These are phyloP conservation scores for Rhinolophus ferrumequinum DNA, from an alignment of 2,113 vertebrate species.

Conservation along the genomic window DNA sequence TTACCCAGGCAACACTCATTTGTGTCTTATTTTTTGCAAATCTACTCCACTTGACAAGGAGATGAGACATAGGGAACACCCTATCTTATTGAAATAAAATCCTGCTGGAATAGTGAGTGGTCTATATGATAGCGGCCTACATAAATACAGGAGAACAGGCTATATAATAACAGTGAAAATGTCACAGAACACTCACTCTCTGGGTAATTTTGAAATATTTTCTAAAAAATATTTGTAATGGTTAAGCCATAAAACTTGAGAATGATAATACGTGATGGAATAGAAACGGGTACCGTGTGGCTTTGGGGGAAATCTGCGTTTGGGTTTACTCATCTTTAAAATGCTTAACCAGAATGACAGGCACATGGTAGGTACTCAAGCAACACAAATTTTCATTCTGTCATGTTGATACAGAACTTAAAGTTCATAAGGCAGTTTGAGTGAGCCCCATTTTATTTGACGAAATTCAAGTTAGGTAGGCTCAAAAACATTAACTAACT, in stretches of 20 bases:
- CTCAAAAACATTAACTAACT: not conserved
- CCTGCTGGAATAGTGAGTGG: not conserved
- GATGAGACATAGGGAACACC: not conserved
- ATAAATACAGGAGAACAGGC: not conserved
- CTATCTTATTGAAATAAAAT: conserved; percentile 15
- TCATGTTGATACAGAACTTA: not conserved
- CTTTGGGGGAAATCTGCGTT: not conserved
- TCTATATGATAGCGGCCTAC: not conserved
- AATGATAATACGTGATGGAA: not conserved
- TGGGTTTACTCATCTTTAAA: not conserved
- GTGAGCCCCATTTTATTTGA: not conserved
- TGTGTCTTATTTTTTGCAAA: conserved; percentile 38
- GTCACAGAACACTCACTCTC: not conserved
- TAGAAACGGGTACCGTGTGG: not conserved
- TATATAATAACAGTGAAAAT: not conserved
- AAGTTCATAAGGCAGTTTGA: not conserved
- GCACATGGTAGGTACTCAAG: not conserved
- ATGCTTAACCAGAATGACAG: not conserved
- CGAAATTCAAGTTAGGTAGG: not conserved
- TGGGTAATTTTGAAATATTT: not conserved
- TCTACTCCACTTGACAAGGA: conserved; percentile 2
- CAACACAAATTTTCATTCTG: not conserved
- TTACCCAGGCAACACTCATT: not conserved
- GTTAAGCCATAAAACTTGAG: not conserved
- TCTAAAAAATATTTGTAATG: not conserved